These are phyloP conservation scores for Luidia sarsii DNA, from an alignment of 53 echinoderm and acorn worm species.

Conservation along the genomic window DNA sequence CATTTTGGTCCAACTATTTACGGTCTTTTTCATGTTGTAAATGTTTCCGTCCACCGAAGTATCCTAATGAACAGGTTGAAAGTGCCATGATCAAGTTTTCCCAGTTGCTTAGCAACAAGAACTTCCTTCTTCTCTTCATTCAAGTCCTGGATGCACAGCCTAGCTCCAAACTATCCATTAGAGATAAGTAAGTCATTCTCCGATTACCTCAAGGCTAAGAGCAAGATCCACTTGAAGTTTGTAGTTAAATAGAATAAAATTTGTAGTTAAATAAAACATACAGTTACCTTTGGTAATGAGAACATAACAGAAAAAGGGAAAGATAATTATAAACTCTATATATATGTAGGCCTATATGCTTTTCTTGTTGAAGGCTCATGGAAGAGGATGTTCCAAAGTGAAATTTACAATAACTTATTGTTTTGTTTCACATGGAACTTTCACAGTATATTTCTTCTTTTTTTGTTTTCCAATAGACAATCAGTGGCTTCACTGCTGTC, in stretches of 20 bases:
- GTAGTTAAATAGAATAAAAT: neutral
- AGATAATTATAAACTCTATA: too few relatives aligned
- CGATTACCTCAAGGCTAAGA: too few relatives aligned
- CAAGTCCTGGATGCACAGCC: constrained; percentile 81
- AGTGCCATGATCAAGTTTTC: constrained; percentile 81
- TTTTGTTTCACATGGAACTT: too few relatives aligned
- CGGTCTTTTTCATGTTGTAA: neutral
- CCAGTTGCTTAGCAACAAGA: constrained; percentile 83
- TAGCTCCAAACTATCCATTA: constrained; percentile 65
- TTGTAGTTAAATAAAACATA: too few relatives aligned
- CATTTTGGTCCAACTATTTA: neutral
- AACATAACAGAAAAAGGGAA: too few relatives aligned
- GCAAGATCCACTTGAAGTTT: neutral
- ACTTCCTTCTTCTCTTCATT: constrained; percentile 78
- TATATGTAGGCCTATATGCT: too few relatives aligned
- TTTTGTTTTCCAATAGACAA: constrained; percentile 52
- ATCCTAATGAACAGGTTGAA: constrained; percentile 45
- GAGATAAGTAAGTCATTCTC: constrained; percentile 68
- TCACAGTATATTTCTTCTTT: neutral
- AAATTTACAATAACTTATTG: too few relatives aligned
- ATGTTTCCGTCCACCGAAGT: neutral
- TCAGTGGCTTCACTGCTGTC: constrained; percentile 91
- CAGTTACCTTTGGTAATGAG: too few relatives aligned
- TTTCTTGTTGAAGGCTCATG: too few relatives aligned
- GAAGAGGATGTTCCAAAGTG: too few relatives aligned